phyloP scores from a whole-genome alignment of 2,797 vertebrate species.

The Centroberyx gerrardi region DNA sequence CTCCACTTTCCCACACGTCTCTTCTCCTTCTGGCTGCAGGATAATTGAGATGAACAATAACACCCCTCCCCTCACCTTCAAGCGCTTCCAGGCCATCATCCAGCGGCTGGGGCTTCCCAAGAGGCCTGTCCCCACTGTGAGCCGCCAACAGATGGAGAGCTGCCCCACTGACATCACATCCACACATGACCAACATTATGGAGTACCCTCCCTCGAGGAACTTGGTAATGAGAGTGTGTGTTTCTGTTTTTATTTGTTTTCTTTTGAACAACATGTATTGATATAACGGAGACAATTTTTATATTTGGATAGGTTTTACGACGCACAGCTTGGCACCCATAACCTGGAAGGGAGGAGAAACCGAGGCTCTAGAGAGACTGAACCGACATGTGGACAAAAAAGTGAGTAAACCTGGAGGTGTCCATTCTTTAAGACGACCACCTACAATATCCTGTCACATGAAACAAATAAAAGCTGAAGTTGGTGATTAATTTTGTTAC shows the following conservation, averaged over 20 bases:
- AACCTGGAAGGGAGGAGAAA: conserved; percentile 68
- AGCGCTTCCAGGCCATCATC: conserved; percentile 75
- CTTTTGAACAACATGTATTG: background rate
- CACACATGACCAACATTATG: conserved; percentile 71
- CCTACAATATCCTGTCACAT: too few species aligned
- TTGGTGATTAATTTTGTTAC: too few species aligned
- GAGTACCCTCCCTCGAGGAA: conserved; percentile 74
- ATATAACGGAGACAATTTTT: background rate
- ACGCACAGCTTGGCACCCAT: conserved; percentile 59
- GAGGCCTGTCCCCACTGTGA: conserved; percentile 60
- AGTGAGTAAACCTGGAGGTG: conserved; percentile 14
- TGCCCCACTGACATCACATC: conserved; percentile 58
- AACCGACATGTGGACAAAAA: conserved; percentile 68
- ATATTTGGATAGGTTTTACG: conserved; percentile 57
- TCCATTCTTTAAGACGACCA: too few species aligned
- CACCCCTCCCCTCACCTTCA: conserved; percentile 74
- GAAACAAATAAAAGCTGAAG: too few species aligned
- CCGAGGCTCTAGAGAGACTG: conserved; percentile 62
- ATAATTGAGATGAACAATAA: conserved; percentile 75
- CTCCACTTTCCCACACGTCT: background rate
- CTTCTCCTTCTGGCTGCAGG: conserved; percentile 35
- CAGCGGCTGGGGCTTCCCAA: conserved; percentile 72
- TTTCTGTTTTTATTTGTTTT: background rate
- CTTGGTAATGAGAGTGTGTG: conserved; percentile 54
- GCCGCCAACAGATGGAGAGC: conserved; percentile 60